Base-by-base conservation (phyloP, 2,888 invertebrate genomes). In the Drosophila heteroneura region DNA sequence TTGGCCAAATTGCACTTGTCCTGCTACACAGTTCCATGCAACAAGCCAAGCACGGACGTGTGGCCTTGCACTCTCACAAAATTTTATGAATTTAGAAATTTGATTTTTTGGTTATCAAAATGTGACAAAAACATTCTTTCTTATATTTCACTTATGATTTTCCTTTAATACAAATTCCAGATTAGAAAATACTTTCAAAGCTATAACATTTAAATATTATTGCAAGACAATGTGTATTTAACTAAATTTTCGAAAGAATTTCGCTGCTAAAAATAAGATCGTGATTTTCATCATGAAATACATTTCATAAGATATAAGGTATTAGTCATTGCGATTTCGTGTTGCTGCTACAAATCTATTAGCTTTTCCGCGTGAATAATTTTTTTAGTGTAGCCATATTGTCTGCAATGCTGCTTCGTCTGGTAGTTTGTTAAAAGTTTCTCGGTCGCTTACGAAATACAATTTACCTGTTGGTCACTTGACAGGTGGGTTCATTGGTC, bases 1-100 rank as follows among this genome's bases (percentile, higher is more conserved):
- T 54, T 60, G 68, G 74, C 61, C 2, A 70, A 78, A 81, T 71
- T 74, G 83, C 78, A 78, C 53, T 74, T 73, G 32, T 54, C 49
- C 70, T 53, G 39, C n/a, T 47, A 67, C 54, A 77, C 39, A 60
- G 49, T 12, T 33, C 10, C 57, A 44, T 44, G n/a, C 57, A 28
- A 33, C 54, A 54, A 14, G 14, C 39, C 39, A 41, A 26, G 19
- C 35, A 35, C 5, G 22, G 37, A 30, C 32, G 12, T 26, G 32
- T 54, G 19, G 39, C 19, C 19, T 19, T 5, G 9, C 26, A 30
- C 56, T 28, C 56, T n/a, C 28, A 54, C 33, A 16, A 33, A 35
- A 16, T 22, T 3, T 53, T 22, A 22, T 44, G 1, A 12, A 44
- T 44, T 22, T 22, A 0, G 12, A 12, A 44, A 44, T 44, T 26